phyloP scores from a whole-genome alignment of 2,888 invertebrate species.

The Drosophila villosipedis region DNA sequence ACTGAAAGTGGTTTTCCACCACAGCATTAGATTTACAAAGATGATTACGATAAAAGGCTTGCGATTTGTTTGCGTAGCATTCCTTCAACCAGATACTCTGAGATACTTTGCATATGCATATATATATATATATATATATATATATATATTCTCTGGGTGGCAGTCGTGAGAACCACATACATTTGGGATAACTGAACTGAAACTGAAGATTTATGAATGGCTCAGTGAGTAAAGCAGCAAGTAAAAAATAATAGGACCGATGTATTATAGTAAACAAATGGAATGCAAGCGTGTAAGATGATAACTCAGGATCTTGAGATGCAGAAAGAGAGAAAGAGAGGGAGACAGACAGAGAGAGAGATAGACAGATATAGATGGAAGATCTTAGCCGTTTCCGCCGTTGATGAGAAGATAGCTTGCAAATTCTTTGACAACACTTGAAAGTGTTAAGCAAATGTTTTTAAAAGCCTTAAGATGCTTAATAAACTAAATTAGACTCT shows the following conservation, averaged over 20 bases:
- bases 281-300: constrained; percentile 34
- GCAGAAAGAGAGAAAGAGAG: not conserved
- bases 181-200: constrained; percentile 2
- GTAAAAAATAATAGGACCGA: constrained; percentile 14
- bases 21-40: constrained; percentile 15
- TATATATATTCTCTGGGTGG: constrained; percentile 11
- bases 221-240: constrained; percentile 2
- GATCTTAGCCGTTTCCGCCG: not conserved
- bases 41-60: constrained; percentile 8
- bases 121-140: not conserved
- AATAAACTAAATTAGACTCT: not conserved
- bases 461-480: not conserved
- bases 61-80: constrained; percentile 48
- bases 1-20: not conserved
- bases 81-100: constrained; percentile 36
- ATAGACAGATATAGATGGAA: too few relatives aligned
- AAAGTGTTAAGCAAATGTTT: not conserved
- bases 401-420: not conserved
- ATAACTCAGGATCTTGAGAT: constrained; percentile 47
- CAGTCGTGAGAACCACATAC: constrained; percentile 23
- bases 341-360: not conserved
- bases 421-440: not conserved
- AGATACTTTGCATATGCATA: constrained; percentile 5
- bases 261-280: constrained; percentile 38
- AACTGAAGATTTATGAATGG: constrained; percentile 22